Evolutionary conservation across 2,113 vertebrate species (phyloP).

Genomic region (Eurypyga helias): DNA sequence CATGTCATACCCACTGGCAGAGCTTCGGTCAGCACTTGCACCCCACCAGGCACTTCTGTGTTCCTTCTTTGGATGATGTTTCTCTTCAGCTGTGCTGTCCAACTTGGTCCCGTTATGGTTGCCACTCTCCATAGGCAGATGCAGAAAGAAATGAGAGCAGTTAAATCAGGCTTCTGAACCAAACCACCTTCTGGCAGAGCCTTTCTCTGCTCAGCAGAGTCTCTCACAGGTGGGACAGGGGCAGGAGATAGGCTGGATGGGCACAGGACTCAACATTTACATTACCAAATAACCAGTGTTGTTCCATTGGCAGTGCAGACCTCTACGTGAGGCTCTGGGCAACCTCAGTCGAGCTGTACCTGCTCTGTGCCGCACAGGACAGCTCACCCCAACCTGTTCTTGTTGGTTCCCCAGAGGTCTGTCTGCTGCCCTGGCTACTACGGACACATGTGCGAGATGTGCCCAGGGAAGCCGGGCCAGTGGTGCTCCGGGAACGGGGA

Average conservation of each 20-base stretch:
- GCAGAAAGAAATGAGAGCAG: background rate
- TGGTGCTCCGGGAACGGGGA: conserved; percentile 89
- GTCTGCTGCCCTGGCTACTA: conserved; percentile 91
- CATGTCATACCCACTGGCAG: background rate
- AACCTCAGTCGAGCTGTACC: background rate
- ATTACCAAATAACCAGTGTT: background rate
- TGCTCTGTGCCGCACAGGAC: background rate
- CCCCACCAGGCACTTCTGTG: background rate
- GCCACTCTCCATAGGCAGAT: background rate
- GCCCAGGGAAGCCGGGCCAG: conserved; percentile 83
- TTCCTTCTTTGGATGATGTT: background rate
- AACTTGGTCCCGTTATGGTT: background rate
- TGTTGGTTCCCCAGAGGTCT: conserved; percentile 75
- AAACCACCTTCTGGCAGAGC: background rate
- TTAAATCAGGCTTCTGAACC: background rate
- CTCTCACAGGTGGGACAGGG: background rate
- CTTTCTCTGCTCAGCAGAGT: background rate
- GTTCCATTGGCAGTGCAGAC: background rate
- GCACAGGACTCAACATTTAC: background rate
- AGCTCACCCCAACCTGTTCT: background rate
- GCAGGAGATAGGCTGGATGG: background rate
- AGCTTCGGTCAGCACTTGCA: background rate
- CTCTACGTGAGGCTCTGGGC: background rate
- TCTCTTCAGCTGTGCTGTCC: background rate
- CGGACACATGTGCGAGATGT: conserved; percentile 89